A percentile compares a stretch with the other conserved stretches of the same genome.
phyloP scores from a whole-genome alignment of 1,140 invertebrate species.

The Amphibalanus amphitrite region DNA sequence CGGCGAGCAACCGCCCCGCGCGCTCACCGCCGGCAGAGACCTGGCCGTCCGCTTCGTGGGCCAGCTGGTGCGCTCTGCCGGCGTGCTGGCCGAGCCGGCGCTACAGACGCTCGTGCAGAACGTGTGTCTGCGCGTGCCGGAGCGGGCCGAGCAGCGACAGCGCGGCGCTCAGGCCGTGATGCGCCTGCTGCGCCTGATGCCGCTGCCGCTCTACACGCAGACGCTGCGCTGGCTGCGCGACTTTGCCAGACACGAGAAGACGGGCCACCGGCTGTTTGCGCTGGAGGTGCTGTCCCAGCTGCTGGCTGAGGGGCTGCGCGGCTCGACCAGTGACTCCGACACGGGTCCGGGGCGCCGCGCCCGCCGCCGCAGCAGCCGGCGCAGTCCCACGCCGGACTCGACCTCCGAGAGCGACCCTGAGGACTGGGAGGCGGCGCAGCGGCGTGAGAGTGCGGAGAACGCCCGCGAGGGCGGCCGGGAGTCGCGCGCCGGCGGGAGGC shows the following conservation, averaged over 20 bases:
- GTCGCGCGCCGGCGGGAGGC: no score
- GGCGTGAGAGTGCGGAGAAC: no score
- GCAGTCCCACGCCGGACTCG: not conserved
- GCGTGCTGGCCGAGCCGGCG: constrained; percentile 20
- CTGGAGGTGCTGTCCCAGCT: constrained; percentile 37
- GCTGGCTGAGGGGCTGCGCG: constrained; percentile 24
- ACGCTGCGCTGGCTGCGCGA: constrained; percentile 33
- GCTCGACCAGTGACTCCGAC: constrained; percentile 8
- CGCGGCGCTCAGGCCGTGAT: constrained; percentile 34
- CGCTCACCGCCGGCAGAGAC: constrained; percentile 28
- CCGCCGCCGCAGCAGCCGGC: not conserved
- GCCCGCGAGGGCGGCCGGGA: no score
- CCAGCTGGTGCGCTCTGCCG: constrained; percentile 25
- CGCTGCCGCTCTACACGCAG: constrained; percentile 19
- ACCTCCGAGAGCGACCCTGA: not conserved
- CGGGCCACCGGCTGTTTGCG: constrained; percentile 33
- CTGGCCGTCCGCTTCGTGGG: constrained; percentile 33
- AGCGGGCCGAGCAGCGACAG: constrained; percentile 35
- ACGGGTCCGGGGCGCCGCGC: not conserved
- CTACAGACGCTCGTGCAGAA: constrained; percentile 34
- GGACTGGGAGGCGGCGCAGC: not conserved
- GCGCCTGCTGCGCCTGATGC: constrained; percentile 25
- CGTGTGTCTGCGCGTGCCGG: constrained; percentile 36
- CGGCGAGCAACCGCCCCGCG: constrained; percentile 23
- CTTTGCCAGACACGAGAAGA: constrained; percentile 32